Evolutionary conservation across 2,888 invertebrate genomes (phyloP).

Genomic region (Agrotis puta): DNA sequence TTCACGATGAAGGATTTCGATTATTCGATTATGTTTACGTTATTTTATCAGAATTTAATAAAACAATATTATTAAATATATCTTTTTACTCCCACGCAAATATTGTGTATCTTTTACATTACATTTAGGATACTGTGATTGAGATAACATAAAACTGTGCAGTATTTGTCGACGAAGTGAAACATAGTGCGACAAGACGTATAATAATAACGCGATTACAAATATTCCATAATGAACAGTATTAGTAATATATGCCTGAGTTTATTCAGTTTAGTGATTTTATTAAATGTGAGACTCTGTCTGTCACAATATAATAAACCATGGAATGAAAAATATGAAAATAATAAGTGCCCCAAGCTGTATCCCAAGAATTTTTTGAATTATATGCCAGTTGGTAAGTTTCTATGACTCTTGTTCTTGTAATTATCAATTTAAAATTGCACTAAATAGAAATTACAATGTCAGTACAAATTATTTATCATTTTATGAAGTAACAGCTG

Average conservation of each 20-base stretch:
- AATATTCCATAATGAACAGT: constrained; percentile 64
- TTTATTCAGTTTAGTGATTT: constrained; percentile 74
- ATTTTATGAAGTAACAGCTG: constrained; percentile 31
- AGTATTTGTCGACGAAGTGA: constrained; percentile 40
- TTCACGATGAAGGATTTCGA: constrained; percentile 41
- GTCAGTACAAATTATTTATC: neutral
- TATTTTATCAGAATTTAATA: constrained; percentile 28
- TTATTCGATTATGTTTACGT: constrained; percentile 42
- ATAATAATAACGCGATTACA: constrained; percentile 38
- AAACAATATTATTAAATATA: constrained; percentile 42
- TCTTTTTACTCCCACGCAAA: constrained; percentile 76
- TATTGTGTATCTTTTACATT: constrained; percentile 66
- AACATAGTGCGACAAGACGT: constrained; percentile 42
- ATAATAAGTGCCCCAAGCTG: constrained; percentile 89
- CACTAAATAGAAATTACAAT: neutral
- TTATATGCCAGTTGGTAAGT: constrained; percentile 91
- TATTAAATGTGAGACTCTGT: constrained; percentile 75
- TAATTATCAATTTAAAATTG: neutral
- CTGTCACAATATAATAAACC: constrained; percentile 84
- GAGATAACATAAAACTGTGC: constrained; percentile 61
- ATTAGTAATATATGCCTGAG: constrained; percentile 62
- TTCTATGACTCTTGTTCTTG: neutral
- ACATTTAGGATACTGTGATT: constrained; percentile 72
- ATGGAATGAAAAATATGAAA: constrained; percentile 88
- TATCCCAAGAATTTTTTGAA: constrained; percentile 90